phyloP scores from a whole-genome alignment of 1,140 invertebrate species.

The Aleiodes sp. region DNA sequence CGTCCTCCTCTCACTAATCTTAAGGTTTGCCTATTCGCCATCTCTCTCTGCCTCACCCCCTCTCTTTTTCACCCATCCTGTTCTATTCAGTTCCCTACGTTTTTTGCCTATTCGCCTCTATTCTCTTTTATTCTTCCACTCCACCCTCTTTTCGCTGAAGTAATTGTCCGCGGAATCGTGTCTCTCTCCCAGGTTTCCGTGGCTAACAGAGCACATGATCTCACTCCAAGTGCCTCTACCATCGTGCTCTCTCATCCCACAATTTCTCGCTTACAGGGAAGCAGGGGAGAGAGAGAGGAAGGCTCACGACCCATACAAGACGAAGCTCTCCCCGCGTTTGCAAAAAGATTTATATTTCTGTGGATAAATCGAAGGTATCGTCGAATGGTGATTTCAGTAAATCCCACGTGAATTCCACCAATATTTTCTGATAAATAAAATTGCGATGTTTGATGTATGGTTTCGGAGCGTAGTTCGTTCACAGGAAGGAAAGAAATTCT shows the following conservation, averaged over 20 bases:
- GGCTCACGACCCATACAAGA: background rate
- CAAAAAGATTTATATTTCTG: background rate
- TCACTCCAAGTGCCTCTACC: background rate
- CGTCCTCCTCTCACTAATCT: background rate
- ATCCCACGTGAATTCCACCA: background rate
- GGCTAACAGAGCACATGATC: background rate
- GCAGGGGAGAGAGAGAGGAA: background rate
- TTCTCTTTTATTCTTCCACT: slow-evolving; percentile 31
- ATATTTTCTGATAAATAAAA: slow-evolving; percentile 13
- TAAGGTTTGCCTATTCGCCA: slow-evolving; percentile 25
- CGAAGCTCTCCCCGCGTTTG: background rate
- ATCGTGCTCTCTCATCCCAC: background rate
- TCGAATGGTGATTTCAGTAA: background rate
- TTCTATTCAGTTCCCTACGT: background rate
- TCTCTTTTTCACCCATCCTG: background rate
- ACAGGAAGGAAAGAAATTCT: background rate
- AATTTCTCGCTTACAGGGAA: too few species aligned
- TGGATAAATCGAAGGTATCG: slow-evolving; percentile 12
- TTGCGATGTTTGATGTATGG: background rate
- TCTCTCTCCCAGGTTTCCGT: slow-evolving; percentile 20
- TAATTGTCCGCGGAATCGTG: slow-evolving; percentile 30
- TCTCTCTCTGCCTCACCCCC: slow-evolving; percentile 26
- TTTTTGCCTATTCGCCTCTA: background rate
- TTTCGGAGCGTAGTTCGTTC: background rate
- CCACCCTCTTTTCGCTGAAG: slow-evolving; percentile 33